Conservation (phyloP, 2,797 vertebrate species). For the Balearica regulorum region DNA sequence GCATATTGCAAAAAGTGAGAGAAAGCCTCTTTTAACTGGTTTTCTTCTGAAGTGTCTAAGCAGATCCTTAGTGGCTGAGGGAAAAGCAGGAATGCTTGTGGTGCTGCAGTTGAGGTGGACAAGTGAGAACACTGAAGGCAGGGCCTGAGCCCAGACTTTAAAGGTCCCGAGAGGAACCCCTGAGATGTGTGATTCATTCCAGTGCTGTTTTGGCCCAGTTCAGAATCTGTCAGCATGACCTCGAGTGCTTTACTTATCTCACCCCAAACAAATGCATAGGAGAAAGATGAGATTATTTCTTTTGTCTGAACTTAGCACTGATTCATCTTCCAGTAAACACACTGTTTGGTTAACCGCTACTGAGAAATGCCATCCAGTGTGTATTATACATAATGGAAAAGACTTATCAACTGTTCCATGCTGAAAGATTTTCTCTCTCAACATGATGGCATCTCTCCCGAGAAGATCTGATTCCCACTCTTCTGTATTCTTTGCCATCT, state of each 20-base stretch:
- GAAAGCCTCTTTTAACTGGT: neutral
- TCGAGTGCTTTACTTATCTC: neutral
- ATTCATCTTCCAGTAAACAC: neutral
- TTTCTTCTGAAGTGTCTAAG: neutral
- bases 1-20: neutral
- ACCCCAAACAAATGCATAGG: neutral
- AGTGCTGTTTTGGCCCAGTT: accelerated
- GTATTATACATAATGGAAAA: neutral
- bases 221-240: neutral
- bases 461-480: neutral
- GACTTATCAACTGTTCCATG: neutral
- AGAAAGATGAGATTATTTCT: neutral
- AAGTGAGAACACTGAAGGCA: neutral
- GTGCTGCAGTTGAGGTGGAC: neutral
- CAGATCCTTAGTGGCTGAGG: neutral
- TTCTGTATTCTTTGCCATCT: neutral
- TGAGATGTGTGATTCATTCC: neutral
- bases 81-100: neutral
- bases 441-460: neutral
- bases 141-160: neutral
- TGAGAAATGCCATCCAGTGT: neutral
- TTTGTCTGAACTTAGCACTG: neutral
- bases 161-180: neutral
- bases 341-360: neutral
- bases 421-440: neutral